Conservation (phyloP, 1,140 invertebrate species). For the Bacillus rossius region DNA sequence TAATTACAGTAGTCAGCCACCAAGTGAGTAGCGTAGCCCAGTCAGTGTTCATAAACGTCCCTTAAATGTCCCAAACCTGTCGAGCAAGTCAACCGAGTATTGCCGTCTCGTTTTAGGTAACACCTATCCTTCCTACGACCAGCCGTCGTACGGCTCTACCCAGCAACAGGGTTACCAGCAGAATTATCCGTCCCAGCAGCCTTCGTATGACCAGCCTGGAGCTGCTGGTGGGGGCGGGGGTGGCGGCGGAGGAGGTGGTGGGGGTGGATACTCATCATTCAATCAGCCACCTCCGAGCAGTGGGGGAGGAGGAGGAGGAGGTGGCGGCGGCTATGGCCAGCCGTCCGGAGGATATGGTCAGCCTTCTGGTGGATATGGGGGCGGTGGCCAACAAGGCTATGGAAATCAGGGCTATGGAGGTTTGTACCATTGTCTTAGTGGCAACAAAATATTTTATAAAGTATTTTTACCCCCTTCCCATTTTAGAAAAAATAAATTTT, state of each 20-base stretch:
- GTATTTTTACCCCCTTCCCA: no score
- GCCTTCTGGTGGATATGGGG: constrained; percentile 7
- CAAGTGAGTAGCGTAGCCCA: background rate
- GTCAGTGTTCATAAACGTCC: background rate
- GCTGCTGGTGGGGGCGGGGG: constrained; percentile 1
- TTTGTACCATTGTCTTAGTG: no score
- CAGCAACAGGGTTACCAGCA: constrained; percentile 1
- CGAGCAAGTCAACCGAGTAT: background rate
- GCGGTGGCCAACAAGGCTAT: constrained; percentile 9
- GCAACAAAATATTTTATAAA: no score
- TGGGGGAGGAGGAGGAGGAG: background rate
- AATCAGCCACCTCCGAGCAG: background rate
- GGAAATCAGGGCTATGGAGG: constrained; percentile 8
- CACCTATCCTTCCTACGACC: constrained; percentile 13
- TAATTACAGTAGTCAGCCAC: background rate
- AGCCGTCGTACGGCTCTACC: constrained; percentile 9
- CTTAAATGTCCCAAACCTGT: background rate
- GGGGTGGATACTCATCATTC: constrained; percentile 2
- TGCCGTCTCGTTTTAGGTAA: constrained; percentile 1
- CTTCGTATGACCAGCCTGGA: constrained; percentile 4
- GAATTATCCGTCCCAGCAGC: background rate
- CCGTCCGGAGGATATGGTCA: constrained; percentile 10
- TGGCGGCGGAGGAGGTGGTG: constrained; percentile 4
- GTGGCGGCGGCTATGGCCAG: constrained; percentile 2
- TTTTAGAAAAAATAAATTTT: no score